Evolutionary conservation across 1,140 invertebrate genomes (phyloP), one percentile per base, ranked within the genome.

Genomic region (Whitmania pigra): DNA sequence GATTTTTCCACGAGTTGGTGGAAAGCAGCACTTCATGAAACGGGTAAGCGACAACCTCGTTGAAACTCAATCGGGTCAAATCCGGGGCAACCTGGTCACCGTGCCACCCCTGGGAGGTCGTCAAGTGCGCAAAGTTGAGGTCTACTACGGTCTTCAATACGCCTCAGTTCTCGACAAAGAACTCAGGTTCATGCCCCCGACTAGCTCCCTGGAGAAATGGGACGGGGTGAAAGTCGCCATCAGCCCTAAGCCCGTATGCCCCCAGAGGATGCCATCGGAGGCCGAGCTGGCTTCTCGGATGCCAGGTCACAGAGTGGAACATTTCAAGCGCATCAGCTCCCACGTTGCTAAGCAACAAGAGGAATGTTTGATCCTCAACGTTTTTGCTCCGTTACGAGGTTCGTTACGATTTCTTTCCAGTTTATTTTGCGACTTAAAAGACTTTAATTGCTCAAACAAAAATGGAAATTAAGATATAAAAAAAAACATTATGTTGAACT

Each of bases 281-380:
- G 43, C 43, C 43, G 40, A 49, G 6, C 40, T 75, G 18, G 49
- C 53, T 27, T 31, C 53, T 13, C 43, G 29, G 18, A 22, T 75
- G 27, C 72, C 74, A 13, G 53, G 18, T 27, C 36, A 20, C 17
- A 68, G 67, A 53, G 55, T 69, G 54, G 69, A 75, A 31, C 71
- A 76, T 55, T 54, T 73, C 20, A 43, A 60, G 53, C 49, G 57
- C 13, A 72, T 76, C 31, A n/a, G 69, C 11, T 74, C 75, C 9
- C 75, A 63, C 53, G 60, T 76, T 13, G 53, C 67, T 27, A 20
- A 69, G 7, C 75, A 76, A 71, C 54, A 72, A 17, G 75, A 76
- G 63, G 75, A 76, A 22, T 76, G 75, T 57, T 60, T 76, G n/a
- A 71, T 66, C 40, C 71, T 76, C 9, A 76, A 76, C 57, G 43